Evolutionary conservation across 23 tunicate genomes (phyloP).

Genomic region (Ciona savignyi): DNA sequence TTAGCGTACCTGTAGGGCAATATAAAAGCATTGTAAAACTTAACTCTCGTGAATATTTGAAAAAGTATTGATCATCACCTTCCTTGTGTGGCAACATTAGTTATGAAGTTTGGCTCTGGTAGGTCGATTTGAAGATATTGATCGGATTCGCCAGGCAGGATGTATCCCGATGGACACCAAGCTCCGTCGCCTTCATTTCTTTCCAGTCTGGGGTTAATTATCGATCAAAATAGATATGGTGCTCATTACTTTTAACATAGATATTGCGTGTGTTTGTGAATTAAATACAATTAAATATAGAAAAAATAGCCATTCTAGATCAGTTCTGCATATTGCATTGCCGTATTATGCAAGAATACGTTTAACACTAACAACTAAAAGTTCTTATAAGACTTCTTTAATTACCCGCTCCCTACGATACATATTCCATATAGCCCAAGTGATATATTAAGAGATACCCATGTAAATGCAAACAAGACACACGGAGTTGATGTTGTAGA

Average conservation of each 20-base stretch:
- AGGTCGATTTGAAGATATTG: constrained; percentile 57
- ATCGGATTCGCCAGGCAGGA: constrained; percentile 14
- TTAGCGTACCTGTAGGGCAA: constrained; percentile 17
- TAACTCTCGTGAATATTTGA: background rate
- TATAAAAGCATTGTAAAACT: background rate
- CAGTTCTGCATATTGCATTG: too few relatives aligned
- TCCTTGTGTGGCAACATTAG: constrained; percentile 70
- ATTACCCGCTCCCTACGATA: too few relatives aligned
- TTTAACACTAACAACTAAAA: background rate
- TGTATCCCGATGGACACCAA: constrained; percentile 57
- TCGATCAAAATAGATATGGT: background rate
- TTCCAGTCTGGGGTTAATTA: constrained; percentile 12
- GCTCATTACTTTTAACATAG: background rate
- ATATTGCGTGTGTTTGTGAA: background rate
- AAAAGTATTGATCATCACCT: constrained; percentile 36
- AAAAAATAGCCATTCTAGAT: too few relatives aligned
- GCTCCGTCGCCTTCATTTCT: constrained; percentile 86
- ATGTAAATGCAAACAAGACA: background rate
- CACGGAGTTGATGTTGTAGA: too few relatives aligned
- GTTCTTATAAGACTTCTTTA: too few relatives aligned
- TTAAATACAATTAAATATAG: background rate
- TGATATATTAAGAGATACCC: background rate
- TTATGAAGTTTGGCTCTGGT: constrained; percentile 12
- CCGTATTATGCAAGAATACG: too few relatives aligned
- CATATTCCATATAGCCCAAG: too few relatives aligned